Base-by-base conservation (phyloP, 2,888 invertebrate species). In the Dasysyrphus albostriatus region DNA sequence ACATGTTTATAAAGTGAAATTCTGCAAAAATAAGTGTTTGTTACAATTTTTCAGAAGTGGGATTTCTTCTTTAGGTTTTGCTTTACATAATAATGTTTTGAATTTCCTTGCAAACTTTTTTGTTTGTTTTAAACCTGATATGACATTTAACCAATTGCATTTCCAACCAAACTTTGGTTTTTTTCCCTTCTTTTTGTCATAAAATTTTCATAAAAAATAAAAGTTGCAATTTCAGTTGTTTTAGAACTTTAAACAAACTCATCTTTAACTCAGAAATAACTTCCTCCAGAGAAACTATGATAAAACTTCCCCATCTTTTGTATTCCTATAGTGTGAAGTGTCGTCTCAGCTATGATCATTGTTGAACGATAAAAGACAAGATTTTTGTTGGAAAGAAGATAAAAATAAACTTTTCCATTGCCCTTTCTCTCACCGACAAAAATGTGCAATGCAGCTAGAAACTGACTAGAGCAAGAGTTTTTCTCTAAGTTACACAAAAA, bases 291-390 rank as follows among this genome's bases (percentile, higher is more conserved):
- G 14, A 39, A 14, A 29, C 6, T 10, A 29, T 14, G 24, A 12
- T 54, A 29, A 12, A 47, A 65, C 47, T 65, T 49, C 6, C 12
- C 16, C 44, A 32, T 47, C 32, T 29, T 65, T 32, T 44, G 3
- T 32, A 32, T 32, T 34, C 2, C 14, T n/a, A n/a, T n/a, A 24
- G 39, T 61, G 61, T 42, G 42, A 54, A 51, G 51, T 47, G 47
- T 47, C 16, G n/a, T 47, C n/a, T 47, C 44, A 24, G 32, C 47
- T 8, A 34, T 65, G 65, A 49, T 65, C 47, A 65, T 65, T 65
- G 65, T 65, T 9, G 34, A 65, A 34, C 34, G 67, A 49, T 49
- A 37, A 37, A 19, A 49, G 0, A 37, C 12, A 34, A 37, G 9
- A 16, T 9, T 63, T 24, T 63, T 24, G 24, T 14, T 42, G 1